Conservation (phyloP, 1,140 invertebrate genomes). For the Zaprionus nigranus region DNA sequence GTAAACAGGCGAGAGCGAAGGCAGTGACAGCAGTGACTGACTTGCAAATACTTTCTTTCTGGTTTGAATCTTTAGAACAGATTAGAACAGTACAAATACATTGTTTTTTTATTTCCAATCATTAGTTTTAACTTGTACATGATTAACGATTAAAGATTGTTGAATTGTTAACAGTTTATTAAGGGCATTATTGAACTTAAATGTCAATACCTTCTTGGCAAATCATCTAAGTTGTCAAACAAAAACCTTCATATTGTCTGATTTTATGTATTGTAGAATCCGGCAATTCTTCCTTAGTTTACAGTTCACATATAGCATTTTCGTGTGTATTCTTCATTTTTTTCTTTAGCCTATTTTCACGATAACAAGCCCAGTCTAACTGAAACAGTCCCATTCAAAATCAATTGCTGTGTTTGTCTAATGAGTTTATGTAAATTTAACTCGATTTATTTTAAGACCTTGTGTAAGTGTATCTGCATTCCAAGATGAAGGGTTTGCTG, state of each 20-base stretch:
- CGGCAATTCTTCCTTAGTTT: too few species aligned
- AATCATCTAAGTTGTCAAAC: too few species aligned
- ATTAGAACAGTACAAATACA: too few species aligned
- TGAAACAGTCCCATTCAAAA: background rate
- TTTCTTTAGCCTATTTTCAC: background rate
- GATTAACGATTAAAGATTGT: too few species aligned
- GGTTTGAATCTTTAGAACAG: too few species aligned
- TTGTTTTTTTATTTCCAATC: too few species aligned
- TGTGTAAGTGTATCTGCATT: background rate
- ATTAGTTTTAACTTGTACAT: too few species aligned
- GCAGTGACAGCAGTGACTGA: background rate
- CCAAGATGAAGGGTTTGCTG: background rate
- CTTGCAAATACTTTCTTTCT: background rate
- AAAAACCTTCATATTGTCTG: too few species aligned
- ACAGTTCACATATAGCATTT: too few species aligned
- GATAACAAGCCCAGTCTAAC: background rate
- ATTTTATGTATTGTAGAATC: too few species aligned
- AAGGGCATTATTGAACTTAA: too few species aligned
- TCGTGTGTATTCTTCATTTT: background rate
- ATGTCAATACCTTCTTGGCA: too few species aligned
- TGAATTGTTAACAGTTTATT: background rate
- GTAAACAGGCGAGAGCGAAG: background rate
- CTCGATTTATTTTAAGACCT: background rate
- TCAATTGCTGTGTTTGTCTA: conserved; percentile 4
- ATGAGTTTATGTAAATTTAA: conserved; percentile 1